These are phyloP conservation scores for Tyrophagus putrescentiae DNA, from an alignment of 1,140 invertebrate species.

Conservation along the genomic window DNA sequence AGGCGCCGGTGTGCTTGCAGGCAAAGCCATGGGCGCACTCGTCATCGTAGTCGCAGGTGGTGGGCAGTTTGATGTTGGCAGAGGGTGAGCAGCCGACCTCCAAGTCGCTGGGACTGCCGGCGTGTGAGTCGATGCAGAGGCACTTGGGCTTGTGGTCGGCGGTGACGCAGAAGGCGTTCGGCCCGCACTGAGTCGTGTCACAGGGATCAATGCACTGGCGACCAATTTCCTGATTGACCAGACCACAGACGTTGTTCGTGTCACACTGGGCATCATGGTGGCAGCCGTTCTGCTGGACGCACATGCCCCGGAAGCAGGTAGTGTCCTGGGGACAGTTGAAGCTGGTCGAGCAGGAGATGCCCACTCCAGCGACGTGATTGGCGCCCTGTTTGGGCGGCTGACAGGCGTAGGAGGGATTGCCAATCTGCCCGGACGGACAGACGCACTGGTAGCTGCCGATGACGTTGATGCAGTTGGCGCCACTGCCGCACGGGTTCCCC, in stretches of 20 bases:
- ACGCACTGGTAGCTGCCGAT: constrained; percentile 49
- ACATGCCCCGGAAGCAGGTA: constrained; percentile 18
- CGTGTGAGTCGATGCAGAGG: constrained; percentile 58
- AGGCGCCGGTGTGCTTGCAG: constrained; percentile 22
- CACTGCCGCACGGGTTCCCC: constrained; percentile 47
- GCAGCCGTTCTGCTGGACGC: constrained; percentile 15
- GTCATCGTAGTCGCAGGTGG: constrained; percentile 21
- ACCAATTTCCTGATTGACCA: constrained; percentile 23
- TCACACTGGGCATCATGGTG: constrained; percentile 10
- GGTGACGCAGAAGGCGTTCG: constrained; percentile 67
- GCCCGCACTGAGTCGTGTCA: constrained; percentile 46
- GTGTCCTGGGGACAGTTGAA: constrained; percentile 14
- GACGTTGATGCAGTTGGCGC: constrained; percentile 56
- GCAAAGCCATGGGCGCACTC: constrained; percentile 21
- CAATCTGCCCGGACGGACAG: constrained; percentile 55
- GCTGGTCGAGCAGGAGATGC: constrained; percentile 10
- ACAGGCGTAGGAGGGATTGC: constrained; percentile 44
- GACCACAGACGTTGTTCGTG: constrained; percentile 39
- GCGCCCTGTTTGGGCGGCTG: constrained; percentile 2
- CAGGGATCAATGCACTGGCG: constrained; percentile 24
- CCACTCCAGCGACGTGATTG: constrained; percentile 3
- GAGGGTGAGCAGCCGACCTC: constrained; percentile 26
- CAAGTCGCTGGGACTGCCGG: constrained; percentile 55
- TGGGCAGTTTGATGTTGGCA: not conserved
- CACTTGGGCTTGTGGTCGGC: constrained; percentile 67